A percentile compares a stretch with the other conserved stretches of the same genome.
Conservation (phyloP, 2,888 invertebrate species). For the Drosophila nr. fundita region DNA sequence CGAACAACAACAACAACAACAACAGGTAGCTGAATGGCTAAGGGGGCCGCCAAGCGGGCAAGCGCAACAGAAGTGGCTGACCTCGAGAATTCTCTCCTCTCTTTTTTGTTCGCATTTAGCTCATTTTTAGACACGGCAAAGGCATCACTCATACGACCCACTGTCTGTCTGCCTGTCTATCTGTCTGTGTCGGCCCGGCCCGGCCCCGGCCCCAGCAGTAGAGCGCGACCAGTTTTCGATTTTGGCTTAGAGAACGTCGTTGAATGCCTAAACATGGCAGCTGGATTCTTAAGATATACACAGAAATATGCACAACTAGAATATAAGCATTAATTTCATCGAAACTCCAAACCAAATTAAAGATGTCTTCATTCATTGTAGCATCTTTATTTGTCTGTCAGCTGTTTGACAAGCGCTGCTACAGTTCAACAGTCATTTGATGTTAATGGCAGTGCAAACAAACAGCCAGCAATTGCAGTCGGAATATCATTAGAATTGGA, state of each 20-base stretch:
- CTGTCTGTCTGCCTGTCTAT: constrained; percentile 16
- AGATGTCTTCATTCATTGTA: constrained; percentile 17
- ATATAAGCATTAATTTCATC: constrained; percentile 22
- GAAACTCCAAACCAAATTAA: constrained; percentile 6
- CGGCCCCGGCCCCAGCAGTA: constrained; percentile 6
- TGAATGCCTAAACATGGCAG: constrained; percentile 69
- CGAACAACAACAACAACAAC: constrained; percentile 25
- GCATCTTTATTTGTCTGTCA: constrained; percentile 31
- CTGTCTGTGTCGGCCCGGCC: not conserved
- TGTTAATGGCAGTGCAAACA: constrained; percentile 21
- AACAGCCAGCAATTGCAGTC: constrained; percentile 6
- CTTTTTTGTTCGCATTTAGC: constrained; percentile 13
- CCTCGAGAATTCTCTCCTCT: constrained; percentile 67
- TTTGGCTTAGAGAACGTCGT: constrained; percentile 49
- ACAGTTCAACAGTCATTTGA: constrained; percentile 27
- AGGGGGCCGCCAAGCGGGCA: constrained; percentile 28
- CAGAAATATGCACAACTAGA: constrained; percentile 36
- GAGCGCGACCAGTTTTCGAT: constrained; percentile 34
- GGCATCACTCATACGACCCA: constrained; percentile 70
- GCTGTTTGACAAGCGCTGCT: constrained; percentile 32
- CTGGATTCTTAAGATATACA: constrained; percentile 51
- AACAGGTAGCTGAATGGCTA: constrained; percentile 34
- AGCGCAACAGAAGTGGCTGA: constrained; percentile 69
- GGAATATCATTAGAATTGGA: constrained; percentile 1
- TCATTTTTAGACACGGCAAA: constrained; percentile 35